Evolutionary conservation across 92 coral and sea anemone species (phyloP), one percentile per base, ranked within the genome.

Genomic region (Montipora capitata): DNA sequence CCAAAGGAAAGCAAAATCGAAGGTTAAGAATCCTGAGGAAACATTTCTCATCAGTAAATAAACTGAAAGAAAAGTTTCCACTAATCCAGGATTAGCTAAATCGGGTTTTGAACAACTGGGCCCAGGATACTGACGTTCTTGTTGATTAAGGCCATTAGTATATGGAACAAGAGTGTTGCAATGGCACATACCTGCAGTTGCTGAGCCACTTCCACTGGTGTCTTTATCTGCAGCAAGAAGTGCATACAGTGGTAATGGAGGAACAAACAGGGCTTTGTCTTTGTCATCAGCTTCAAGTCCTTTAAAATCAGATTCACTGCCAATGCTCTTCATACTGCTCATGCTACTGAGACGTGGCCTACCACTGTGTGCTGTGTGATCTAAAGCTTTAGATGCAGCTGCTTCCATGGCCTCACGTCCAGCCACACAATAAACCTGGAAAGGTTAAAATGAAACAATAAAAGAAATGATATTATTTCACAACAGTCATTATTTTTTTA

Each of bases 181-280:
- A 40, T 20, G 15, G 7, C 5, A 44, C 4, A 67, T 72, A 83
- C 87, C 87, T 83, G 87, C 40, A 7, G 79, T 43, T n/a, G 87
- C 79, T 1, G 87, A 83, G 5, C 92, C 90, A 65, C 92, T 90
- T 16, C 92, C 95, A 76, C 95, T 94, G 57, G 87, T 90, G 74
- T 94, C 98, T 66, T 96, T 94, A 63, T 98, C 99, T 35, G 99
- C 99, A n/a, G 98, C 94, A 9, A 98, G 91, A 12, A 96, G 92
- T 58, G 96, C 98, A 75, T 93, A 93, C 78, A 98, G 75, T 3
- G 99, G 98, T 35, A 98, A 93, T 68, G 98, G 98, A 7, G 99
- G 99, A 18, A 98, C 94, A 11, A 92, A 90, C 85, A 93, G 81
- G 1, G 87, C 94, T 62, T 89, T 89, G 18, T 92, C 91, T 17